Conservation (phyloP, 2,113 vertebrate species). For the Euleptes europaea region DNA sequence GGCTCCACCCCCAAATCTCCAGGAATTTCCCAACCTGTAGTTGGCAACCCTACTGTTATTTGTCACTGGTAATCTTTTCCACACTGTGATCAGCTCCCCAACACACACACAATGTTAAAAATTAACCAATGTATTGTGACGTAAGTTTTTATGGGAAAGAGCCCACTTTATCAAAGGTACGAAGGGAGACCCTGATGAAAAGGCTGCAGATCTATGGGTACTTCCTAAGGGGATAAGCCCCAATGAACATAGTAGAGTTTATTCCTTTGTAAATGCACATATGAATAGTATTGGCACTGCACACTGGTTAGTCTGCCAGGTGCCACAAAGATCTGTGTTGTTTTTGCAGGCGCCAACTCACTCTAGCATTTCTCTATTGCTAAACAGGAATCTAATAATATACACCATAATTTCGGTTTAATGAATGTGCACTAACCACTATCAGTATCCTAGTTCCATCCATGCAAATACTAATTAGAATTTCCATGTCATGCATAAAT, state of each 20-base stretch:
- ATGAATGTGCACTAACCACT: background rate
- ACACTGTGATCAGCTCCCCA: background rate
- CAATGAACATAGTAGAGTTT: background rate
- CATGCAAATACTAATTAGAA: background rate
- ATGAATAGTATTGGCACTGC: background rate
- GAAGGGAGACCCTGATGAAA: background rate
- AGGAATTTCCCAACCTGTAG: too few relatives aligned
- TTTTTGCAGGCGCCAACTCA: background rate
- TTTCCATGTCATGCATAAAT: background rate
- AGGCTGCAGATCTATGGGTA: background rate
- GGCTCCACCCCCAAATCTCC: too few relatives aligned
- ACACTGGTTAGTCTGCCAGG: background rate
- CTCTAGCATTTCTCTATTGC: background rate
- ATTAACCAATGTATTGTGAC: too few relatives aligned
- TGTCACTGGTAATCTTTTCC: background rate
- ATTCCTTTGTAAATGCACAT: background rate
- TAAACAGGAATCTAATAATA: background rate
- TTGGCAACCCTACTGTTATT: background rate
- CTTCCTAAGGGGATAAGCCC: background rate
- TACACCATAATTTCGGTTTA: background rate
- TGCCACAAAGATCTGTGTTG: background rate
- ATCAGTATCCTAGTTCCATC: background rate
- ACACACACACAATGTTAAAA: too few relatives aligned
- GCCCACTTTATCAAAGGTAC: too few relatives aligned
- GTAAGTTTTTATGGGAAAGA: too few relatives aligned